Percentiles rank a stretch among this genome's conserved stretches.
These are phyloP conservation scores for Agrochola lychnidis DNA, from an alignment of 2,888 invertebrate species.

Conservation along the genomic window DNA sequence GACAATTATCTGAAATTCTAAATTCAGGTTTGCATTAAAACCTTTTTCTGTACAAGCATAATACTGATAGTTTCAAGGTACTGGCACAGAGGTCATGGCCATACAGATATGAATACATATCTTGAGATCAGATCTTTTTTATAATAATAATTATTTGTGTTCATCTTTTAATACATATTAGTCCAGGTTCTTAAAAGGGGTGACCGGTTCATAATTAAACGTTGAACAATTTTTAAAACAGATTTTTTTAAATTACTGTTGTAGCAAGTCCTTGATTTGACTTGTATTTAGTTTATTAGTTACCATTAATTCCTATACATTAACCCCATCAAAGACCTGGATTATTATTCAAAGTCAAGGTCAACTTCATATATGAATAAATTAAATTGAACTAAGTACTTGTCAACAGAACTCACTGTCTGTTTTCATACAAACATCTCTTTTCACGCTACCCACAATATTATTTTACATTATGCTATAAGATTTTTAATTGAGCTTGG, in stretches of 20 bases:
- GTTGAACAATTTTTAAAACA: no score
- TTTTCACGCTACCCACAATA: conserved; percentile 1
- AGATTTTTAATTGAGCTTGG: conserved; percentile 72
- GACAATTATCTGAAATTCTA: conserved; percentile 13
- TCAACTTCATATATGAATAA: conserved; percentile 19
- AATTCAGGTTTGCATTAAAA: conserved; percentile 7
- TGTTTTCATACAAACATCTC: conserved; percentile 15
- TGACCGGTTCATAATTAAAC: background rate
- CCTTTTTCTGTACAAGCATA: background rate
- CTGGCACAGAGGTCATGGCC: conserved; percentile 45
- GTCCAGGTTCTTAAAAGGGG: background rate
- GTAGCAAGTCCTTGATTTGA: background rate
- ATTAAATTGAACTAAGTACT: conserved; percentile 35
- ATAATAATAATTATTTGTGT: background rate
- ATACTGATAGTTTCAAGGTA: conserved; percentile 30
- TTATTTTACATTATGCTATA: conserved; percentile 65
- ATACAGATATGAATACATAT: conserved; percentile 6
- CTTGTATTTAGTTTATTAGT: background rate
- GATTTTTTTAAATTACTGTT: background rate
- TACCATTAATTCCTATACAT: background rate
- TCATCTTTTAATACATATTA: conserved; percentile 12
- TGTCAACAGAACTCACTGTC: background rate
- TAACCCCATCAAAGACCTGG: conserved; percentile 5
- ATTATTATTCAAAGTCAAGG: background rate
- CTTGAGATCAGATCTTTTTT: conserved; percentile 36